Base-by-base conservation (phyloP, 2,888 invertebrate genomes). In the Tineola bisselliella region DNA sequence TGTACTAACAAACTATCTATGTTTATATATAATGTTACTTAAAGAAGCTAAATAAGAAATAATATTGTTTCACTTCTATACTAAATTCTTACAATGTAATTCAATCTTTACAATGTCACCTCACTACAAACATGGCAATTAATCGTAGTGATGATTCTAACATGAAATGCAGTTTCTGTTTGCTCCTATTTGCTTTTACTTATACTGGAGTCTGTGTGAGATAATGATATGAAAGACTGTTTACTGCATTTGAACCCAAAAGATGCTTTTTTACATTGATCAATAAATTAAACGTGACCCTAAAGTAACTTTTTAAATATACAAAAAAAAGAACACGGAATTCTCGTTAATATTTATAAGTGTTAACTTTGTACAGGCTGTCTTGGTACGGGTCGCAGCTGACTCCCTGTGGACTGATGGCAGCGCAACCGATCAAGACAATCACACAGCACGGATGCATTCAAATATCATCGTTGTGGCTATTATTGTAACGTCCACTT, bases 391-490 rank as follows among this genome's bases (percentile, higher is more conserved):
- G 59, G 81, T 78, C 38, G 87, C 87, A 54, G 66, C 77, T 38
- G 86, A 87, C 68, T 86, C 86, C 18, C 69, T 86, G 44, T 81
- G 79, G 79, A 66, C 66, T 33, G 77, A 79, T 43, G 69, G 70
- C 1, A 43, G 56, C 43, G 70, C 79, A 1, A 75, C 74, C 43
- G 67, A 67, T 31, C 73, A 76, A 64, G 87, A 87, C 67, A 74
- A 68, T 62, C 68, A 67, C 62, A 78, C 81, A 64, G 84, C 87
- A 3, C 65, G 63, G 38, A 81, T 84, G 63, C 86, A 87, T 67
- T 70, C 83, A 5, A 86, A 84, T 73, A 84, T 87, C 63, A 86
- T 87, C 67, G 81, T 86, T 72, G 84, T 86, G 66, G 84, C 84
- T 12, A 81, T 86, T 64, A 65, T 87, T 0, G 62, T 81, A 72